Conservation (phyloP, 2,113 vertebrate species). For the Tamias sibiricus region DNA sequence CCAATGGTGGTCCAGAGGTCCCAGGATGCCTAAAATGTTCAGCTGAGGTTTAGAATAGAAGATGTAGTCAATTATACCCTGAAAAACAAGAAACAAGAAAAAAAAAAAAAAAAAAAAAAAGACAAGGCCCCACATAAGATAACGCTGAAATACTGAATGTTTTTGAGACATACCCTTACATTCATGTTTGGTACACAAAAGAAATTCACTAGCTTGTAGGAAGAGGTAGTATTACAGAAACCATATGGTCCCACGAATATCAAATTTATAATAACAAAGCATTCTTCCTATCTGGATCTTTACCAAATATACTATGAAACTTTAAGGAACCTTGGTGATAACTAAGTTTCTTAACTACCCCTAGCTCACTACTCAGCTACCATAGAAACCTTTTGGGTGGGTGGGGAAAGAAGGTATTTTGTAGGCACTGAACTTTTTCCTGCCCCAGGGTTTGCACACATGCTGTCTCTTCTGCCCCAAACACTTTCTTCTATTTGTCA, state of each 20-base stretch:
- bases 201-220: not conserved
- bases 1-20: slow-evolving; percentile 98
- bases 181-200: not conserved
- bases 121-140: slow-evolving; percentile 22
- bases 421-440: not conserved
- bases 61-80: slow-evolving; percentile 99
- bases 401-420: not conserved
- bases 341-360: not conserved
- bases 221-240: not conserved
- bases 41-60: slow-evolving; percentile 99
- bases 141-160: slow-evolving; percentile 11
- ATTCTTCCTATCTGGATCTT: not conserved
- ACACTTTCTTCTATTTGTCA: not conserved
- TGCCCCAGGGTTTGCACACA: not conserved
- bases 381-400: not conserved
- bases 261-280: not conserved
- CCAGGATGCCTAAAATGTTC: slow-evolving; percentile 97
- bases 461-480: not conserved
- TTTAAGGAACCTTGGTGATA: not conserved
- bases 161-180: not conserved
- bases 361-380: not conserved
- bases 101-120: slow-evolving; percentile 73
- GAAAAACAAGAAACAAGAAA: slow-evolving; percentile 75
- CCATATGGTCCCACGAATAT: not conserved
- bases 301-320: not conserved